phyloP scores from a whole-genome alignment of 2,888 invertebrate genomes.

The Plagiodera versicolora region DNA sequence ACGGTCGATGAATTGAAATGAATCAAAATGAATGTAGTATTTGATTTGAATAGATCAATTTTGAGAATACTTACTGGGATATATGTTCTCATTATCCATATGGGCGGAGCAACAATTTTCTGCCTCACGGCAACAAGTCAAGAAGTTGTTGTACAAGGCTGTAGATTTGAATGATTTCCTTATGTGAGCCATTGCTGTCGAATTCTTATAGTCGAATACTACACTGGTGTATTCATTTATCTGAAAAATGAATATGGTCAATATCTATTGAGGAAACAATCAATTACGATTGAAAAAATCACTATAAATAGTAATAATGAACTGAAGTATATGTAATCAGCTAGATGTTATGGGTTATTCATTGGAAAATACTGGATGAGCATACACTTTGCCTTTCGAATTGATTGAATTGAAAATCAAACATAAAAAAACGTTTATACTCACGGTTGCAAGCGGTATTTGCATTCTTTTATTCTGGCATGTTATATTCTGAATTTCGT shows the following conservation, averaged over 20 bases:
- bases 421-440: no score
- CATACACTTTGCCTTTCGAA: no score
- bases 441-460: slow-evolving; percentile 30
- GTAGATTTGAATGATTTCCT: slow-evolving; percentile 39
- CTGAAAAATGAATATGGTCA: slow-evolving; percentile 27
- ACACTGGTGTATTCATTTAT: slow-evolving; percentile 24
- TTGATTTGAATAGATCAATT: no score
- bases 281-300: no score
- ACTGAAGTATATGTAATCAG: no score
- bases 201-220: slow-evolving; percentile 31
- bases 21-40: background rate
- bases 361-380: no score
- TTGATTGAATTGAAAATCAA: no score
- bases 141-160: slow-evolving; percentile 42
- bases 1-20: no score
- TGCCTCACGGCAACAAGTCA: slow-evolving; percentile 43
- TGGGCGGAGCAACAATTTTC: slow-evolving; percentile 44
- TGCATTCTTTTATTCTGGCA: background rate
- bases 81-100: slow-evolving; percentile 41
- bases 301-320: no score
- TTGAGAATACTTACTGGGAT: background rate
- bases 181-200: slow-evolving; percentile 33
- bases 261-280: no score
- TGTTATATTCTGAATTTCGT: background rate
- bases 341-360: no score